phyloP scores from a whole-genome alignment of 2,888 invertebrate species.

The Oligia fasciuncula region DNA sequence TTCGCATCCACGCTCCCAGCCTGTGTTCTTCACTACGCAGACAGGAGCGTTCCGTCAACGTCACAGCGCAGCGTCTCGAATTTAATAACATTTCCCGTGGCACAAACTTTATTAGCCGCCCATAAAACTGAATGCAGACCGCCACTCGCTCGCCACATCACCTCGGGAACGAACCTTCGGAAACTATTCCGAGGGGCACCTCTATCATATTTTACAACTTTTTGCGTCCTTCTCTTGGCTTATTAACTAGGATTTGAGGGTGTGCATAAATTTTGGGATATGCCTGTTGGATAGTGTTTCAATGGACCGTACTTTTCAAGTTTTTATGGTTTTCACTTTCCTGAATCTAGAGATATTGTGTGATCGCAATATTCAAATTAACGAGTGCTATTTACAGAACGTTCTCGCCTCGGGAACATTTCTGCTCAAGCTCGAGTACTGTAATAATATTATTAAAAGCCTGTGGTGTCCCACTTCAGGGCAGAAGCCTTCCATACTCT shows the following conservation, averaged over 20 bases:
- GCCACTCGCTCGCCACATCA: constrained; percentile 41
- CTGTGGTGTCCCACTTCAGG: background rate
- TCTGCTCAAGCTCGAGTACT: background rate
- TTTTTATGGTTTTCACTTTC: background rate
- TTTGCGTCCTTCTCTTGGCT: constrained; percentile 19
- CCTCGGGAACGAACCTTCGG: constrained; percentile 23
- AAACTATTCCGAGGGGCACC: constrained; percentile 32
- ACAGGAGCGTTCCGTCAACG: constrained; percentile 76
- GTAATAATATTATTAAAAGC: background rate
- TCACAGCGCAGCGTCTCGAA: constrained; percentile 70
- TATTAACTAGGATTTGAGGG: constrained; percentile 20
- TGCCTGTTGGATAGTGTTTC: background rate
- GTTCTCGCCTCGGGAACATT: background rate
- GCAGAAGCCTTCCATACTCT: too few relatives aligned
- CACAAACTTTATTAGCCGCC: constrained; percentile 78
- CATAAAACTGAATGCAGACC: constrained; percentile 70
- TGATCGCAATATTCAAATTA: background rate
- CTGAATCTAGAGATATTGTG: background rate
- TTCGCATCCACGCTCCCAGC: constrained; percentile 42
- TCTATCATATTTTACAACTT: constrained; percentile 55
- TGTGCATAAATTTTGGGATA: background rate
- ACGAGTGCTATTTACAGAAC: background rate
- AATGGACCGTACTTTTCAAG: background rate
- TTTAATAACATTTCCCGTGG: constrained; percentile 78
- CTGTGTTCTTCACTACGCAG: constrained; percentile 52